Evolutionary conservation across 2,113 vertebrate genomes (phyloP), one percentile per base, ranked within the genome.

Genomic region (Eidolon helvum): DNA sequence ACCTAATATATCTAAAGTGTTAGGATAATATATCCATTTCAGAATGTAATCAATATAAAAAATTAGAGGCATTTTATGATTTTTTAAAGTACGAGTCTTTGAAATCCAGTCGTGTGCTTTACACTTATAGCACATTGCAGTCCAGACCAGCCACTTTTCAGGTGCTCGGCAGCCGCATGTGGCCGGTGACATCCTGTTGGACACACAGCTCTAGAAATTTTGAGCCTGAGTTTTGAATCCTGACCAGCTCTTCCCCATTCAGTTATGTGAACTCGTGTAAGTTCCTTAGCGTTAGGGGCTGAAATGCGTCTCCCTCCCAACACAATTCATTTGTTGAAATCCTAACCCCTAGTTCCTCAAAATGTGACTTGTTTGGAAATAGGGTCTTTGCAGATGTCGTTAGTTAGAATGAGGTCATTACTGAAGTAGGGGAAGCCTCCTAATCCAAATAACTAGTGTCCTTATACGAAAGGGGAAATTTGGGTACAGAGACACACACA

Each of bases 401-500:
- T 40, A 43, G 72, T 11, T 22, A 48, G 19, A 19, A 61, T 22
- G 53, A 26, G 19, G 33, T 71, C 45, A 38, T 26, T 26, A 59
- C 26, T 4, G 19, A 48, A 79, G 14, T 0, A 14, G 12, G n/a
- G 40, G 40, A 71, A 53, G n/a, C 8, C 40, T 26, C 33, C 10
- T 30, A n/a, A 71, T 35, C 38, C 28, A 30, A 26, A 43, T 0
- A 28, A 24, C 7, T 0, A 0, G 14, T 11, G 7, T 78, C 71
- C n/a, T 53, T 35, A 43, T 26, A 30, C 53, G 77, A 68, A 71
- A 33, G 24, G 40, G 78, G 59, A 48, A 48, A 30, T 38, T 57
- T 10, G 26, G n/a, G 26, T 10, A 21, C 35, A 74, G 16, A 75
- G 50, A 55, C 10, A 55, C 15, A 26, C 82, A 45, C 35, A 2